phyloP scores from a whole-genome alignment of 1,140 invertebrate genomes.

The Muscidifurax raptorellus region DNA sequence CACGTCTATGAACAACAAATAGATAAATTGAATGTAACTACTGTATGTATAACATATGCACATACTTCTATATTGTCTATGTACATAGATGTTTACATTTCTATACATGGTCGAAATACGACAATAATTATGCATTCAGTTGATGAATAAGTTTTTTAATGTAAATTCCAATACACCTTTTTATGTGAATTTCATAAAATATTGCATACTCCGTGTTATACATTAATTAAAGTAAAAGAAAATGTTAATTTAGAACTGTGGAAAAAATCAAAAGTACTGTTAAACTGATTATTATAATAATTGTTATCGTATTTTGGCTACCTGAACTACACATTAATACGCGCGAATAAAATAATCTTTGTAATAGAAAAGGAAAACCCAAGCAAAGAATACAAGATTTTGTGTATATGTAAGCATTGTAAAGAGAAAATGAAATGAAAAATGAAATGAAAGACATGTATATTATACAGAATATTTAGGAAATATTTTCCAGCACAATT shows the following conservation, averaged over 20 bases:
- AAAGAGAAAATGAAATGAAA: constrained; percentile 30
- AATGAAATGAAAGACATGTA: constrained; percentile 52
- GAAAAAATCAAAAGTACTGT: constrained; percentile 33
- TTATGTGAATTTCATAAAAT: constrained; percentile 5
- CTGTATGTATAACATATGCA: constrained; percentile 32
- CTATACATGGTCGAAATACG: constrained; percentile 36
- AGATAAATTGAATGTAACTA: constrained; percentile 34
- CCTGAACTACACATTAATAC: constrained; percentile 38
- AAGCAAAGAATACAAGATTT: constrained; percentile 47
- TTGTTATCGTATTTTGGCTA: constrained; percentile 45
- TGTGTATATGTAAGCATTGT: constrained; percentile 39
- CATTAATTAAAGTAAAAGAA: not conserved
- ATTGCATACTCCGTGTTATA: not conserved
- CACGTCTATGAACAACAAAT: constrained; percentile 5
- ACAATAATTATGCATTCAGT: constrained; percentile 40
- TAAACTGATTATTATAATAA: constrained; percentile 16
- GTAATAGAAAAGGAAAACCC: constrained; percentile 19
- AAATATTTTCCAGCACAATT: constrained; percentile 63
- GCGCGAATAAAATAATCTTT: constrained; percentile 49
- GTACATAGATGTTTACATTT: constrained; percentile 46
- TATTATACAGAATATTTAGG: constrained; percentile 52
- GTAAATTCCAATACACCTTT: not conserved
- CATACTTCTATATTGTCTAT: constrained; percentile 36
- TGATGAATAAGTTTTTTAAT: not conserved
- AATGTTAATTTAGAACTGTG: not conserved